These are phyloP conservation scores for Rotaria sp. DNA, from an alignment of 2,888 invertebrate genomes.

Conservation along the genomic window DNA sequence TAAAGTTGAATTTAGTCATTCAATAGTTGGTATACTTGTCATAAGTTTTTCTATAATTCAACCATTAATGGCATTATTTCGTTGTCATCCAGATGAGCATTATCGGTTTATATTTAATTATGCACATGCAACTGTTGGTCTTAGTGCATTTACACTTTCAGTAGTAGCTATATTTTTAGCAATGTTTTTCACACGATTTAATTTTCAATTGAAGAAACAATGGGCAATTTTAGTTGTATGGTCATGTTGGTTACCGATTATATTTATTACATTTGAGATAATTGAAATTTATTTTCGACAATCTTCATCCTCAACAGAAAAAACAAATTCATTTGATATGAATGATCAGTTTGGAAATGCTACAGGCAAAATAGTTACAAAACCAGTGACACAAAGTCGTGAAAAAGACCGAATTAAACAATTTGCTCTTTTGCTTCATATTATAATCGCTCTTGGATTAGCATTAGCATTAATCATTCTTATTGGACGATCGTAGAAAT, in stretches of 20 bases:
- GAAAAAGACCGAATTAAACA: background rate
- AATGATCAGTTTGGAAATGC: background rate
- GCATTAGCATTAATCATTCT: background rate
- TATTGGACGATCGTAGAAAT: background rate
- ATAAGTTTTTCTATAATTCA: background rate
- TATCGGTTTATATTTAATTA: conserved; percentile 24
- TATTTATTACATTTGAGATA: background rate
- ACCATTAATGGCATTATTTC: conserved; percentile 29
- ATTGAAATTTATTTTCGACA: background rate
- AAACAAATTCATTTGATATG: background rate
- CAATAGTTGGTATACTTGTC: background rate
- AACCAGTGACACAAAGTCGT: accelerated
- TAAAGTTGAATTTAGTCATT: conserved; percentile 1
- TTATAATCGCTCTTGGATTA: background rate
- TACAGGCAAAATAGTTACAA: background rate
- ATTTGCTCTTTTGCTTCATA: background rate
- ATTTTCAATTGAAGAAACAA: background rate
- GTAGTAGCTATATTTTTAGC: background rate
- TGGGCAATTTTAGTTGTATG: background rate
- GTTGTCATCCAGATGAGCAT: background rate
- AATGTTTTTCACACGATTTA: background rate
- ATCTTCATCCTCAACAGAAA: background rate
- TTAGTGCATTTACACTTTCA: background rate
- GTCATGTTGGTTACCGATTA: background rate
- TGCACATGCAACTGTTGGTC: background rate